These are phyloP conservation scores for Oryctolagus cuniculus DNA, from an alignment of 2,113 vertebrate genomes.

Conservation along the genomic window DNA sequence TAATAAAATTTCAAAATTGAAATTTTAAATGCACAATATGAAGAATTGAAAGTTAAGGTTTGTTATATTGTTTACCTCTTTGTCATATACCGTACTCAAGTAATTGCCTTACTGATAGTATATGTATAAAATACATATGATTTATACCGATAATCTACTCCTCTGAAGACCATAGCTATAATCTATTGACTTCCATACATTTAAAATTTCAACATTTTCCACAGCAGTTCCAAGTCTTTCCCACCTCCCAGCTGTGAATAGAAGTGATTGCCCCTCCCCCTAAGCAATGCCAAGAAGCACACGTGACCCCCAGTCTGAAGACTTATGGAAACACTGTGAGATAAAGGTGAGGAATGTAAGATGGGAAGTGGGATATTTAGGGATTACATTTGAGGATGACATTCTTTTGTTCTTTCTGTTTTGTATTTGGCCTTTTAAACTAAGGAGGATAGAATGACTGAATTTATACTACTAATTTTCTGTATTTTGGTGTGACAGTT, in stretches of 20 bases:
- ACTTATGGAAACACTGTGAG: constrained; percentile 43
- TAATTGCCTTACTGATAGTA: constrained; percentile 17
- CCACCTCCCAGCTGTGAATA: constrained; percentile 65
- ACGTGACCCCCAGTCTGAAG: background rate
- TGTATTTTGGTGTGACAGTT: background rate
- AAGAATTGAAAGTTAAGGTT: constrained; percentile 58
- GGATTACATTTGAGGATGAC: background rate
- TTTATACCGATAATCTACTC: background rate
- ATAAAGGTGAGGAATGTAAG: constrained; percentile 31
- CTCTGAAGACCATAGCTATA: constrained; percentile 35
- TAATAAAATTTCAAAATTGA: constrained; percentile 51
- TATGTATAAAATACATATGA: background rate
- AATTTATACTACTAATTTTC: background rate
- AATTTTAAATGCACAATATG: constrained; percentile 57
- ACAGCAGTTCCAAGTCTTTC: constrained; percentile 56
- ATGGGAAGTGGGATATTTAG: background rate
- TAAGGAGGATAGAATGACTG: constrained; percentile 2
- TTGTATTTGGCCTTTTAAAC: constrained; percentile 49
- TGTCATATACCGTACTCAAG: background rate
- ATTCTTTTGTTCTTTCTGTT: constrained; percentile 30
- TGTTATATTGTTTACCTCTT: constrained; percentile 23
- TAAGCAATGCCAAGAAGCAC: constrained; percentile 58
- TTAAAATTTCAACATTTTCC: constrained; percentile 67
- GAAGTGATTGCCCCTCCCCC: constrained; percentile 67
- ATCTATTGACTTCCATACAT: constrained; percentile 42